These are phyloP conservation scores for Pocillopora verrucosa DNA, from an alignment of 64 coral and sea anemone species.

Conservation along the genomic window DNA sequence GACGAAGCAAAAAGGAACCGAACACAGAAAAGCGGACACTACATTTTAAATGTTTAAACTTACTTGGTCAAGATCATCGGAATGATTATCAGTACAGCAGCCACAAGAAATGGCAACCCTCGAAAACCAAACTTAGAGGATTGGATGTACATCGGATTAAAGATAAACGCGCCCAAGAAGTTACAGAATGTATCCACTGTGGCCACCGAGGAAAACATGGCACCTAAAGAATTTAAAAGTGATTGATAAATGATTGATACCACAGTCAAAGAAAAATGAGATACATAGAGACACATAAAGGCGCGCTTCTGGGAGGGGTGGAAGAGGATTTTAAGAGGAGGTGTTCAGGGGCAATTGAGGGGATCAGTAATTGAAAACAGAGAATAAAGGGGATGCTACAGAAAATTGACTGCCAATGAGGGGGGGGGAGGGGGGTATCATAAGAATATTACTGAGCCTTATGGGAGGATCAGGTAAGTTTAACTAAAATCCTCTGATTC, in stretches of 20 bases:
- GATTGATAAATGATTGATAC: not conserved
- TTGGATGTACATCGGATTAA: constrained; percentile 74
- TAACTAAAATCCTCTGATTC: too few species aligned
- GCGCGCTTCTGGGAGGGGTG: too few species aligned
- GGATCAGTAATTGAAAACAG: too few species aligned
- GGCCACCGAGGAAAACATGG: constrained; percentile 58
- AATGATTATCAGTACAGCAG: constrained; percentile 44
- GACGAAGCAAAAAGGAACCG: not conserved
- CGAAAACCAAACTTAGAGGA: constrained; percentile 64
- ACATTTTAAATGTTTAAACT: not conserved
- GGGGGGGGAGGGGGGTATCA: too few species aligned
- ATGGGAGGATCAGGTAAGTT: too few species aligned
- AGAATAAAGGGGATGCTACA: too few species aligned
- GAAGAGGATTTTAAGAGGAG: too few species aligned
- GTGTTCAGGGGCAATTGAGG: too few species aligned
- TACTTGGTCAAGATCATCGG: constrained; percentile 60
- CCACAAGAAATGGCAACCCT: constrained; percentile 65
- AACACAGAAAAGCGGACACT: not conserved
- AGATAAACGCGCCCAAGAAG: constrained; percentile 48
- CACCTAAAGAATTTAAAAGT: constrained; percentile 28
- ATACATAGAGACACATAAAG: too few species aligned
- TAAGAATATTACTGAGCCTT: too few species aligned
- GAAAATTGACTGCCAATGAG: too few species aligned
- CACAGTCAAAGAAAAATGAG: too few species aligned
- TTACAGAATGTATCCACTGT: constrained; percentile 62